These are phyloP conservation scores for Sarcophaga peregrina DNA, from an alignment of 1,140 invertebrate genomes.

Conservation along the genomic window DNA sequence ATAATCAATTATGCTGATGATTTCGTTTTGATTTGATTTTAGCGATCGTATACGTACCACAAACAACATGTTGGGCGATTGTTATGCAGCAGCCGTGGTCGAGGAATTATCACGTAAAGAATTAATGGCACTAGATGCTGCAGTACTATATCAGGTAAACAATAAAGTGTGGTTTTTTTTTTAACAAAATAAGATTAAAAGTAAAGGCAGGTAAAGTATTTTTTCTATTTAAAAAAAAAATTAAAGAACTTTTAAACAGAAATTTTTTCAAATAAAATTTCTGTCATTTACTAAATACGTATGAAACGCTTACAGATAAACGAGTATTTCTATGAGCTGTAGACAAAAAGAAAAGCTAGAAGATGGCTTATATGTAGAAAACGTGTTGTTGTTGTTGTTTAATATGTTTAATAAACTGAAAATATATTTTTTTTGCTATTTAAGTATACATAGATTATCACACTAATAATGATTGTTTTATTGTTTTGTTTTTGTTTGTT, in stretches of 20 bases:
- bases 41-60: conserved; percentile 89
- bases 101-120: conserved; percentile 86
- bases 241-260: conserved; percentile 31
- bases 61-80: conserved; percentile 90
- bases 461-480: neutral
- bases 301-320: conserved; percentile 45
- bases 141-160: conserved; percentile 70
- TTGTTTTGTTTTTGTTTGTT: neutral
- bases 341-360: no score
- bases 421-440: neutral
- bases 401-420: neutral
- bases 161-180: conserved; percentile 1
- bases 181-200: conserved; percentile 1
- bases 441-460: neutral
- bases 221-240: conserved; percentile 17
- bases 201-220: conserved; percentile 23
- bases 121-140: conserved; percentile 77
- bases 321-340: neutral
- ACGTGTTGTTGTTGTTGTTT: no score
- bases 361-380: no score
- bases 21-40: conserved; percentile 15
- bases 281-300: conserved; percentile 44
- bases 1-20: neutral
- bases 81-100: conserved; percentile 86
- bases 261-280: conserved; percentile 32